Percentiles rank a stretch among this genome's conserved stretches.
phyloP scores from a whole-genome alignment of 2,888 invertebrate genomes.

The Phoronis australis region DNA sequence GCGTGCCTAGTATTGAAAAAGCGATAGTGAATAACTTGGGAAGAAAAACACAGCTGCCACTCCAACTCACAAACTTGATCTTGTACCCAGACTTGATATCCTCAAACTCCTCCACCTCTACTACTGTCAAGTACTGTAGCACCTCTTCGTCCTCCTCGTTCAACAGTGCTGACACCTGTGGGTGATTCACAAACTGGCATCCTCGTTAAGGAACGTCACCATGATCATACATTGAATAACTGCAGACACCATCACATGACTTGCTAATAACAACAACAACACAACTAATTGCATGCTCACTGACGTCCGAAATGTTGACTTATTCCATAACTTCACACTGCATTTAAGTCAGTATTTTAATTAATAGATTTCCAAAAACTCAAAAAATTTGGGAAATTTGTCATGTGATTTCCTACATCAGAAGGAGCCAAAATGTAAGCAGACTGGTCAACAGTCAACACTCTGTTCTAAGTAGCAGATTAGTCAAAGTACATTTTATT shows the following conservation, averaged over 20 bases:
- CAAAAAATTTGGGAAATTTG: too few relatives aligned
- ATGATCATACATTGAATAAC: background rate
- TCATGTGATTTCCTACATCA: too few relatives aligned
- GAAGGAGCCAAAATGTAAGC: too few relatives aligned
- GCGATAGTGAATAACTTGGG: too few relatives aligned
- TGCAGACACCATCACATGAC: background rate
- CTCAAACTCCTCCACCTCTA: slow-evolving; percentile 78
- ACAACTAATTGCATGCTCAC: too few relatives aligned
- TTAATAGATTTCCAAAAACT: too few relatives aligned
- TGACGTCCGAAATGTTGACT: too few relatives aligned
- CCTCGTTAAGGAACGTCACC: slow-evolving; percentile 20
- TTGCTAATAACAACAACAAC: background rate
- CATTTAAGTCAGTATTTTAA: too few relatives aligned
- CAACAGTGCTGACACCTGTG: slow-evolving; percentile 73
- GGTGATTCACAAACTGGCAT: slow-evolving; percentile 74
- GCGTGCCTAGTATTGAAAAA: too few relatives aligned
- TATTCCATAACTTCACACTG: too few relatives aligned
- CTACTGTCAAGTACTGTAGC: slow-evolving; percentile 49
- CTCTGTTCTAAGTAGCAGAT: background rate
- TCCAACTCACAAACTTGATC: slow-evolving; percentile 53
- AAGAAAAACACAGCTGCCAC: too few relatives aligned
- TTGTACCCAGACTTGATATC: slow-evolving; percentile 78
- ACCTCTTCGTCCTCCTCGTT: slow-evolving; percentile 77
- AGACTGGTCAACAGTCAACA: background rate
- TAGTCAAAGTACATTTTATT: background rate